A percentile compares a stretch with the other conserved stretches of the same genome.
Evolutionary conservation across 2,888 invertebrate genomes (phyloP).

Genomic region (Epinotia ramella): DNA sequence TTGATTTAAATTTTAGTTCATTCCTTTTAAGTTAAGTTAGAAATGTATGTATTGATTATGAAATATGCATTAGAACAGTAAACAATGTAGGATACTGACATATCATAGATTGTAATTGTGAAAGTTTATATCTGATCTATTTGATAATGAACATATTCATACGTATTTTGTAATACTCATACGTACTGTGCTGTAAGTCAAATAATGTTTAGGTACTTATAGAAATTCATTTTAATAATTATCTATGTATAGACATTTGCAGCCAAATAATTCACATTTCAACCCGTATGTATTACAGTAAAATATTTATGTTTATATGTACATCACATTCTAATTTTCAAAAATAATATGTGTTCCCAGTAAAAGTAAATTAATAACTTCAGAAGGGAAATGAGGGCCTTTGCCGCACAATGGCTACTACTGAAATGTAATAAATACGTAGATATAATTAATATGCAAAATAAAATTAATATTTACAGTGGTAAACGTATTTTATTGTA

Average conservation of each 20-base stretch:
- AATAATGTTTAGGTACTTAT: background rate
- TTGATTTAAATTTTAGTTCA: constrained; percentile 36
- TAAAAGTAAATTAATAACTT: background rate
- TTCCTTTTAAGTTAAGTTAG: constrained; percentile 26
- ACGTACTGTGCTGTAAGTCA: background rate
- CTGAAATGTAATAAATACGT: background rate
- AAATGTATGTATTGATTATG: background rate
- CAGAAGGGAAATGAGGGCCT: too few relatives aligned
- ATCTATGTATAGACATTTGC: too few relatives aligned
- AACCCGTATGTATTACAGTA: background rate
- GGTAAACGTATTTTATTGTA: constrained; percentile 12
- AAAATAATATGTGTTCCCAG: background rate
- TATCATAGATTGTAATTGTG: constrained; percentile 30
- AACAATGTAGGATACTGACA: constrained; percentile 29
- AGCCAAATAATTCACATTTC: background rate
- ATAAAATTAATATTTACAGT: constrained; percentile 12
- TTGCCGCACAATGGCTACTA: background rate
- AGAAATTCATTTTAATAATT: background rate
- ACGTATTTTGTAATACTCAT: too few relatives aligned
- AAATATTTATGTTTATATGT: background rate
- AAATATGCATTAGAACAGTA: constrained; percentile 4
- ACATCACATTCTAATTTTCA: background rate
- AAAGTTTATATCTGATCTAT: background rate
- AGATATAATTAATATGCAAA: constrained; percentile 3
- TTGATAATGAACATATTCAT: background rate